Conservation (phyloP, 1,140 invertebrate species). For the Muscidifurax raptorellus region DNA sequence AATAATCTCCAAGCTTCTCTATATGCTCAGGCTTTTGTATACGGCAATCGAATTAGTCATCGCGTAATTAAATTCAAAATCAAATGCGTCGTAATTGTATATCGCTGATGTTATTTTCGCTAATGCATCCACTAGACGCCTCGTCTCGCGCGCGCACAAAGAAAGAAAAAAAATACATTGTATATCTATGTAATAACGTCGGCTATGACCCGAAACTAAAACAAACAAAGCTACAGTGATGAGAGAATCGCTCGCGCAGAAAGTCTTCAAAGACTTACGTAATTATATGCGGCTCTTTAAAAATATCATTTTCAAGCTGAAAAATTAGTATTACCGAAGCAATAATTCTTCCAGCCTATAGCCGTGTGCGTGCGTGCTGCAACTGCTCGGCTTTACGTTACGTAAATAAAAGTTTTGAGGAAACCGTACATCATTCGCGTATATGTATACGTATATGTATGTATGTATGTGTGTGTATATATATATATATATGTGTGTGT, state of each 20-base stretch:
- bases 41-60: background rate
- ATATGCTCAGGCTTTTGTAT: too few relatives aligned
- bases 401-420: slow-evolving; percentile 46
- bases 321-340: slow-evolving; percentile 19
- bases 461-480: background rate
- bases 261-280: background rate
- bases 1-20: too few relatives aligned
- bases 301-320: slow-evolving; percentile 13
- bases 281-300: background rate
- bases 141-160: slow-evolving; percentile 20
- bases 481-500: background rate
- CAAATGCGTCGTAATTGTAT: too few relatives aligned
- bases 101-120: background rate
- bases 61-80: too few relatives aligned
- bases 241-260: too few relatives aligned
- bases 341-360: slow-evolving; percentile 18
- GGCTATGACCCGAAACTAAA: background rate
- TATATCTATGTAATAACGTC: too few relatives aligned
- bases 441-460: background rate
- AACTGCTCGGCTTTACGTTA: slow-evolving; percentile 42
- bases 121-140: too few relatives aligned
- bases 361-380: slow-evolving; percentile 12
- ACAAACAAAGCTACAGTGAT: background rate
- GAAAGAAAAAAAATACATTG: background rate
- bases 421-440: slow-evolving; percentile 41